Percentiles rank a stretch among this genome's conserved stretches.
Conservation (phyloP, 2,797 vertebrate genomes). For the Adrianichthys oophorus region DNA sequence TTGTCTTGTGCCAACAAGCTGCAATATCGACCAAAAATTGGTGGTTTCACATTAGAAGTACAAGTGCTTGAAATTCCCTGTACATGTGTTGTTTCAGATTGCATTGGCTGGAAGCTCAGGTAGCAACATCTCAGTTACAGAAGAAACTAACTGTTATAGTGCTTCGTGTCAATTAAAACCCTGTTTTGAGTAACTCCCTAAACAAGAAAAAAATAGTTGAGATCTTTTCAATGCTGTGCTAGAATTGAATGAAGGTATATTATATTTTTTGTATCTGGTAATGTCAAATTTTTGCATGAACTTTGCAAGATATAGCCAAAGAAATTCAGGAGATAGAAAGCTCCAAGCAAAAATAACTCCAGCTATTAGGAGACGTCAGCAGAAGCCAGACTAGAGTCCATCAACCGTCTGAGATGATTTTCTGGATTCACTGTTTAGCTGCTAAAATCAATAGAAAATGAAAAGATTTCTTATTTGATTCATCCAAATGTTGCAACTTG, state of each 20-base stretch:
- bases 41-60: background rate
- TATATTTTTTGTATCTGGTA: too few relatives aligned
- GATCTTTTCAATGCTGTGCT: too few relatives aligned
- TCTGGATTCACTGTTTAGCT: too few relatives aligned
- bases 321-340: background rate
- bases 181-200: background rate
- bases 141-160: background rate
- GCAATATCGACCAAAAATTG: background rate
- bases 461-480: background rate
- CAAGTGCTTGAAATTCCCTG: background rate
- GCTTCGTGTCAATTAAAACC: background rate
- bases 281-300: background rate
- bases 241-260: too few relatives aligned
- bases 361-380: background rate
- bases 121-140: slow-evolving; percentile 1
- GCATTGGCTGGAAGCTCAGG: background rate
- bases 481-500: background rate
- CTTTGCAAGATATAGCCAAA: background rate
- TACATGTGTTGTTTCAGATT: background rate
- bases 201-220: too few relatives aligned
- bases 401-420: background rate
- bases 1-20: background rate
- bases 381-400: background rate
- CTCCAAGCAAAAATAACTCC: background rate
- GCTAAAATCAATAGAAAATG: background rate